These are phyloP conservation scores for Hyles lineata DNA, from an alignment of 2,888 invertebrate genomes.

Conservation along the genomic window DNA sequence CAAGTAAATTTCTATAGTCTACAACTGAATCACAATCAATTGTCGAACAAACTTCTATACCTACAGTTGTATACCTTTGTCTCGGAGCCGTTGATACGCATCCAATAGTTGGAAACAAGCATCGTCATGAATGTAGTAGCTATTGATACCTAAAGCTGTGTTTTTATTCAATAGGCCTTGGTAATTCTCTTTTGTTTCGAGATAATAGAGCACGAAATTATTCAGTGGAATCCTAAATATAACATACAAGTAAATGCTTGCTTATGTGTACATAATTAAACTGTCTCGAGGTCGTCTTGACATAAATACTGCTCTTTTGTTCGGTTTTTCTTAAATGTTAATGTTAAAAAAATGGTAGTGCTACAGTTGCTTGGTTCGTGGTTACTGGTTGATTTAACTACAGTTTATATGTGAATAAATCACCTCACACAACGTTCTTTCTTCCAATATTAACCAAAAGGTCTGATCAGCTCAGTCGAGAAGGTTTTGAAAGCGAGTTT, in stretches of 20 bases:
- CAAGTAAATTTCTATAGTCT: not conserved
- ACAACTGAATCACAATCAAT: not conserved
- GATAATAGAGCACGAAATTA: not conserved
- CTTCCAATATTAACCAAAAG: too few relatives aligned
- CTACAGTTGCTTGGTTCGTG: too few relatives aligned
- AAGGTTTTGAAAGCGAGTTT: too few relatives aligned
- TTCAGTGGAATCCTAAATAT: not conserved
- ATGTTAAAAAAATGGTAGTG: not conserved
- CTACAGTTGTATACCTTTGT: not conserved
- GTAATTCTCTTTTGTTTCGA: not conserved
- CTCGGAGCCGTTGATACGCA: not conserved
- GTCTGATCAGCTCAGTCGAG: too few relatives aligned
- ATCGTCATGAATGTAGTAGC: not conserved
- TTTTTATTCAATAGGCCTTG: not conserved
- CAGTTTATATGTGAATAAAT: too few relatives aligned
- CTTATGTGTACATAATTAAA: not conserved
- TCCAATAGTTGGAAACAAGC: not conserved
- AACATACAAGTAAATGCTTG: not conserved
- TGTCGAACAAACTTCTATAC: not conserved
- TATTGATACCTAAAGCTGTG: not conserved
- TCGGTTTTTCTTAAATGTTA: not conserved
- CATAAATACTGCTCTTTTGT: not conserved
- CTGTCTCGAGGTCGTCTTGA: constrained; percentile 1
- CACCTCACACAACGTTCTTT: too few relatives aligned
- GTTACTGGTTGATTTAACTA: too few relatives aligned